These are phyloP conservation scores for Tenthredo notha DNA, from an alignment of 2,888 invertebrate genomes.

Conservation along the genomic window DNA sequence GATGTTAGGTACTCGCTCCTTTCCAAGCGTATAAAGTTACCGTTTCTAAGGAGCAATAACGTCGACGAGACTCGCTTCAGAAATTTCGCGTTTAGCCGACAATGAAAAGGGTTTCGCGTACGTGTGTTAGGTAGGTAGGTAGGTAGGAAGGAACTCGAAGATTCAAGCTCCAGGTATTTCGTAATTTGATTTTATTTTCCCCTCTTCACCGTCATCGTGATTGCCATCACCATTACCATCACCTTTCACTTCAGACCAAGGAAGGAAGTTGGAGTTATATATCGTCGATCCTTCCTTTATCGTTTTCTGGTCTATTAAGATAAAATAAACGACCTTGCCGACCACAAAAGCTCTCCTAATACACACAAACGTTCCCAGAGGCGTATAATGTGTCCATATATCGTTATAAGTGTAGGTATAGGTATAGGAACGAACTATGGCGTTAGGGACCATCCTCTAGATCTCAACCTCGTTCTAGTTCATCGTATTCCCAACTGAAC, in stretches of 20 bases:
- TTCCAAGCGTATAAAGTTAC: constrained; percentile 31
- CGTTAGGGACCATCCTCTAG: neutral
- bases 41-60: constrained; percentile 40
- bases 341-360: constrained; percentile 38
- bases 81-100: constrained; percentile 14
- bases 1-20: neutral
- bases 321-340: constrained; percentile 49
- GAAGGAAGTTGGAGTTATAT: constrained; percentile 6
- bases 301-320: constrained; percentile 51
- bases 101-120: neutral
- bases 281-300: constrained; percentile 44
- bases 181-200: constrained; percentile 42
- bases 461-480: constrained; percentile 14
- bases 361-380: neutral
- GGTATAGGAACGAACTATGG: neutral
- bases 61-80: neutral
- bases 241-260: neutral
- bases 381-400: constrained; percentile 13
- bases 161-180: constrained; percentile 31
- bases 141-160: neutral
- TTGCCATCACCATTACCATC: constrained; percentile 21
- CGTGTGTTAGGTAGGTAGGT: neutral
- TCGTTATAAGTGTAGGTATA: constrained; percentile 26
- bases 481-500: constrained; percentile 39
- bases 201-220: neutral